Evolutionary conservation across 2,888 invertebrate species (phyloP).

Genomic region (Acanthococcus lagerstroemiae): DNA sequence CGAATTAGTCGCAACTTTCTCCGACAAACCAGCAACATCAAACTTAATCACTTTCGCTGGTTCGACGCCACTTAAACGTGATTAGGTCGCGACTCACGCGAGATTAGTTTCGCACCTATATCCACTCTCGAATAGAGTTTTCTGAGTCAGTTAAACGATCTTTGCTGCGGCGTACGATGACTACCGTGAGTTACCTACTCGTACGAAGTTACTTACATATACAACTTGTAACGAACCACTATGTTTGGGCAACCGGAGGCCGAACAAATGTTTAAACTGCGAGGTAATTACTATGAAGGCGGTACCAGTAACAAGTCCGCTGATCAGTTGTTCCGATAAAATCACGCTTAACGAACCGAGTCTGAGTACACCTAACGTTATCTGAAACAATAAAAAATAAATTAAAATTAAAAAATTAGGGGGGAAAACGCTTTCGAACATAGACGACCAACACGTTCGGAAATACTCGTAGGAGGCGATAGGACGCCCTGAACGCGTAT

Average conservation of each 20-base stretch:
- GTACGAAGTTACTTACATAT: constrained; percentile 10
- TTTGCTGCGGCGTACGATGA: no score
- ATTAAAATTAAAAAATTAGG: not conserved
- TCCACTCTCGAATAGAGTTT: no score
- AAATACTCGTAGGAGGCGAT: no score
- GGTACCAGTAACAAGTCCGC: constrained; percentile 79
- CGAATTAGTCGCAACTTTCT: no score
- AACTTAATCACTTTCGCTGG: no score
- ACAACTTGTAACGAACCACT: constrained; percentile 47
- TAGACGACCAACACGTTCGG: not conserved
- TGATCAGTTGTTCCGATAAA: constrained; percentile 68
- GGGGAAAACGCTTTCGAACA: not conserved
- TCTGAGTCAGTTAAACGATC: no score
- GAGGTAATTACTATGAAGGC: constrained; percentile 73
- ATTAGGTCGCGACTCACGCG: no score
- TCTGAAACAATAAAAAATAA: constrained; percentile 31
- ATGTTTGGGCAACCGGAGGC: constrained; percentile 49
- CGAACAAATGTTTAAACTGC: constrained; percentile 57
- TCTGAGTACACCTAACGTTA: constrained; percentile 33
- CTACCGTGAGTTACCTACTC: no score
- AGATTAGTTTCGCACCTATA: no score
- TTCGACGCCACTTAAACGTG: no score
- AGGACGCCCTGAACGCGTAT: no score
- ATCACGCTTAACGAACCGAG: constrained; percentile 64
- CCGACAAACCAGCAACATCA: no score